These are phyloP conservation scores for Caenorhabditis brenneri DNA, from an alignment of 1,140 invertebrate genomes.

Conservation along the genomic window DNA sequence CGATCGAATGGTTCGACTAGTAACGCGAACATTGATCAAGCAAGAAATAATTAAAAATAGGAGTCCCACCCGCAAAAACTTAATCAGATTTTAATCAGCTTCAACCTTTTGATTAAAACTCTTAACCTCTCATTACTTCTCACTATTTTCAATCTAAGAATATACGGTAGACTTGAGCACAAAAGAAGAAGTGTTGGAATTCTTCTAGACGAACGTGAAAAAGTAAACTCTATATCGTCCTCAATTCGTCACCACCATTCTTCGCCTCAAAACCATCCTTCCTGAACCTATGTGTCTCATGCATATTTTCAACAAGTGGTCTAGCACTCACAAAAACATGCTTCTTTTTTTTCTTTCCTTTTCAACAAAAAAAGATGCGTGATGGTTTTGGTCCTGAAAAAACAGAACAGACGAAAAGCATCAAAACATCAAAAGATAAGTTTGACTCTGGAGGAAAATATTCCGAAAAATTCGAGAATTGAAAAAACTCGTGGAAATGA, in stretches of 20 bases:
- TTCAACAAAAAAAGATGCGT: neutral
- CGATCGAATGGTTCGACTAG: too few species aligned
- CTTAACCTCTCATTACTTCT: too few species aligned
- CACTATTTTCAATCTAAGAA: too few species aligned
- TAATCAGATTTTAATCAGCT: too few species aligned
- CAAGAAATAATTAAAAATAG: too few species aligned
- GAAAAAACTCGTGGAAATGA: too few species aligned
- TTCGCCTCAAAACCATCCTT: neutral
- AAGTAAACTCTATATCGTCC: neutral
- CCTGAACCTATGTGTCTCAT: neutral
- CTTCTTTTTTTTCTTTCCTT: neutral
- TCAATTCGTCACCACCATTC: neutral
- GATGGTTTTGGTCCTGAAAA: neutral
- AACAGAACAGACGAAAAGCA: neutral
- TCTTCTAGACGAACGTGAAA: neutral
- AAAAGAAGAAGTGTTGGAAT: too few species aligned
- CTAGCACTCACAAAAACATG: constrained; percentile 8
- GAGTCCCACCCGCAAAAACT: neutral
- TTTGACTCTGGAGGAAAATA: constrained; percentile 24
- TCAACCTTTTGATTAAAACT: too few species aligned
- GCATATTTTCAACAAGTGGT: constrained; percentile 5
- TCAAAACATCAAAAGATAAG: constrained; percentile 6
- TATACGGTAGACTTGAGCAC: too few species aligned
- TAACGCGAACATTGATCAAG: too few species aligned
- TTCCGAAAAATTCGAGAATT: neutral